Evolutionary conservation across 2,113 vertebrate species (phyloP).

Genomic region (Seriola quinqueradiata): DNA sequence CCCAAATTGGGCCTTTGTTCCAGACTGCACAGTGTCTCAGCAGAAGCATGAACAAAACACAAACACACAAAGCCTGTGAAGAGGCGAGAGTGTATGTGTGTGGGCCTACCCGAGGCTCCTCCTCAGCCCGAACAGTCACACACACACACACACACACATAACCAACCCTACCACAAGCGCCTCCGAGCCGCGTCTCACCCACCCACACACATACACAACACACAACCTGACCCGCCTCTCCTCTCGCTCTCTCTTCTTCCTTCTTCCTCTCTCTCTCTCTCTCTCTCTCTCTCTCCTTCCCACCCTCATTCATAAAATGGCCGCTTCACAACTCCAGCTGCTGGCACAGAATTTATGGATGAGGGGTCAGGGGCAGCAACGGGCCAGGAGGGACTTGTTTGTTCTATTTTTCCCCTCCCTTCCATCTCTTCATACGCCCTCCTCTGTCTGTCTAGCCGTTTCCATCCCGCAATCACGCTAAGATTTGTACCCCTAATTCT

Average conservation of each 20-base stretch:
- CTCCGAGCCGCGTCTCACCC: slow-evolving; percentile 72
- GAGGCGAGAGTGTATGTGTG: slow-evolving; percentile 65
- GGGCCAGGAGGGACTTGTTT: slow-evolving; percentile 68
- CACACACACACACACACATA: slow-evolving; percentile 50
- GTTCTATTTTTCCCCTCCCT: slow-evolving; percentile 46
- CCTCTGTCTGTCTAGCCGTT: slow-evolving; percentile 32
- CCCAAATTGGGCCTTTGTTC: slow-evolving; percentile 71
- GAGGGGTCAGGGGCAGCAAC: slow-evolving; percentile 73
- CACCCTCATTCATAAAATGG: slow-evolving; percentile 84
- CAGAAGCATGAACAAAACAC: slow-evolving; percentile 71
- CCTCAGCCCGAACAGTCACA: slow-evolving; percentile 55
- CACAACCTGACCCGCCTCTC: slow-evolving; percentile 72
- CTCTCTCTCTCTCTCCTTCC: slow-evolving; percentile 53
- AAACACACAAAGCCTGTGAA: slow-evolving; percentile 73
- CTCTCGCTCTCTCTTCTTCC: slow-evolving; percentile 56
- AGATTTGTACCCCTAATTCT: slow-evolving; percentile 54
- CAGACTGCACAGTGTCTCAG: slow-evolving; percentile 60
- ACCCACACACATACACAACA: slow-evolving; percentile 73
- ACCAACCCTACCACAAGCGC: slow-evolving; percentile 74
- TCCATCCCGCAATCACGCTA: slow-evolving; percentile 26
- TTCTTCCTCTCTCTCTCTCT: slow-evolving; percentile 46
- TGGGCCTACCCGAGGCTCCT: slow-evolving; percentile 70
- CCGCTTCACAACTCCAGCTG: slow-evolving; percentile 78
- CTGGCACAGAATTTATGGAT: slow-evolving; percentile 80
- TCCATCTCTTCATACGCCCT: slow-evolving; percentile 3